Percentiles rank a stretch among this genome's conserved stretches.
phyloP scores from a whole-genome alignment of 2,797 vertebrate species.

The Brachyalestes nurse region DNA sequence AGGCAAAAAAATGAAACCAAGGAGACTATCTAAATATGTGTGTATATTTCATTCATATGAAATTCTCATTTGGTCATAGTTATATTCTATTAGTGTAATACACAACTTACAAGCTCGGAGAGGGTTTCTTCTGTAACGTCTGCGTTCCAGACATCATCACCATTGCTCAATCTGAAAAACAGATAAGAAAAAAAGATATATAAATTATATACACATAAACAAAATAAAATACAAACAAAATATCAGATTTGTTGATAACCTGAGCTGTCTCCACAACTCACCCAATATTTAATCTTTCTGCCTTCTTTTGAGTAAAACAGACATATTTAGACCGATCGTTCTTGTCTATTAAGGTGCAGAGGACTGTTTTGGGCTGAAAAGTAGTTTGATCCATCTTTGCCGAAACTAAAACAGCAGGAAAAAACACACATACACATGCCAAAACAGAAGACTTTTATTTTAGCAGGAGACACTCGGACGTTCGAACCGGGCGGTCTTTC shows the following conservation, averaged over 20 bases:
- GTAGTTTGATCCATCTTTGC: conserved; percentile 32
- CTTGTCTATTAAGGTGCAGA: conserved; percentile 67
- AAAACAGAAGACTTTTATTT: not conserved
- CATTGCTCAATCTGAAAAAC: conserved; percentile 72
- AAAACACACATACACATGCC: not conserved
- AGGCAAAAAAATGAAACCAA: too few species aligned
- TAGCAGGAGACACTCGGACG: conserved; percentile 3
- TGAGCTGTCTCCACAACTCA: conserved; percentile 61
- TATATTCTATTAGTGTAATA: too few species aligned
- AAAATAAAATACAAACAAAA: not conserved
- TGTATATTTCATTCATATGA: too few species aligned
- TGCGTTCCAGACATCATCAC: conserved; percentile 71
- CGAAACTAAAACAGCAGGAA: not conserved
- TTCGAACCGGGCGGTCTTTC: not conserved
- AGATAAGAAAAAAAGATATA: not conserved
- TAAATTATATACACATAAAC: too few species aligned
- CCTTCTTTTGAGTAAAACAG: conserved; percentile 62
- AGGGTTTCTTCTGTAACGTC: conserved; percentile 63
- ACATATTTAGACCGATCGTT: conserved; percentile 63
- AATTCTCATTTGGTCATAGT: too few species aligned
- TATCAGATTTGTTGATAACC: not conserved
- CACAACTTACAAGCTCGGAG: conserved; percentile 67
- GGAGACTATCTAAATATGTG: too few species aligned
- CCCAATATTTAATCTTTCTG: conserved; percentile 62
- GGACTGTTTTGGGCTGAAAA: conserved; percentile 29